Conservation (phyloP, 2,888 invertebrate species). For the Morpho achilles region DNA sequence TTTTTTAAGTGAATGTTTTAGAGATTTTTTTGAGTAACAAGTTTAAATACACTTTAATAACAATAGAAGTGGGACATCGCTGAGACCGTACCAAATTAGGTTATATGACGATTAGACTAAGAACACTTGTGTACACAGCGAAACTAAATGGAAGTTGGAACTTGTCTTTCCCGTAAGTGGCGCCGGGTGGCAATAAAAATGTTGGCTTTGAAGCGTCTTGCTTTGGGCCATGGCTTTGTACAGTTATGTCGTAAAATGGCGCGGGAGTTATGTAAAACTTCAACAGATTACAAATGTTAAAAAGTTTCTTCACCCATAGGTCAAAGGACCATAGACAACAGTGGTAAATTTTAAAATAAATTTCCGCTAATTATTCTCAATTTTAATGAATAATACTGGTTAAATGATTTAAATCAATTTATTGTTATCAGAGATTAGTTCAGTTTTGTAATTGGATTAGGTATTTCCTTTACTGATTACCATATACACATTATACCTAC, state of each 20-base stretch:
- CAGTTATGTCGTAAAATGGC: constrained; percentile 16
- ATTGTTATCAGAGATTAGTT: no score
- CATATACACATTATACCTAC: no score
- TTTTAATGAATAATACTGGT: no score
- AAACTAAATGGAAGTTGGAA: constrained; percentile 35
- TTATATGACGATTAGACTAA: constrained; percentile 42
- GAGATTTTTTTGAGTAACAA: not conserved
- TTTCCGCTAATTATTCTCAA: no score
- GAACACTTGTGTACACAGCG: constrained; percentile 60
- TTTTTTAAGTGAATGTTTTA: not conserved
- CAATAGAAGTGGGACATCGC: constrained; percentile 35
- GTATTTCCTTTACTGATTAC: no score
- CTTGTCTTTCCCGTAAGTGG: constrained; percentile 53
- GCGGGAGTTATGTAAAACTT: constrained; percentile 1
- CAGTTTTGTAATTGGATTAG: no score
- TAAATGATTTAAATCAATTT: no score
- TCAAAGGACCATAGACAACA: not conserved
- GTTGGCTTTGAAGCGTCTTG: constrained; percentile 5
- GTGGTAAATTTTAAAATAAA: no score
- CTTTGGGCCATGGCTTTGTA: constrained; percentile 8
- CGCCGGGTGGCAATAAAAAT: constrained; percentile 33
- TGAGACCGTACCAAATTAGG: constrained; percentile 50
- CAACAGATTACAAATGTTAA: not conserved
- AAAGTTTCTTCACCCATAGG: not conserved
- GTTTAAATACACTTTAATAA: constrained; percentile 14